Conservation (phyloP, 2,888 invertebrate genomes). For the Seira ritae region DNA sequence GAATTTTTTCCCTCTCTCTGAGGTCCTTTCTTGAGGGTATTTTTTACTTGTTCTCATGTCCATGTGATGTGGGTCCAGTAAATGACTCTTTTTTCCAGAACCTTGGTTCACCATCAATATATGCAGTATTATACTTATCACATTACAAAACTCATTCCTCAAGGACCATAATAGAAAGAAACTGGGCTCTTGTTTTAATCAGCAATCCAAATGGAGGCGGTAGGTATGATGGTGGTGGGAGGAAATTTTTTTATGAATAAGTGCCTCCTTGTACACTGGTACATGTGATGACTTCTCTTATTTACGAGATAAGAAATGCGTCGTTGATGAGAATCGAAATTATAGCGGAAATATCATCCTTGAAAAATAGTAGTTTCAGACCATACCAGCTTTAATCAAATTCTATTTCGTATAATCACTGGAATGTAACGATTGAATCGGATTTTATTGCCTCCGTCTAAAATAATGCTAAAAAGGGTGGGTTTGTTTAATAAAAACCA, state of each 20-base stretch:
- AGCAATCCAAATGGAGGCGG: slow-evolving; percentile 14
- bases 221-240: background rate
- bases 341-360: too few species aligned
- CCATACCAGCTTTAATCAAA: too few species aligned
- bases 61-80: slow-evolving; percentile 36
- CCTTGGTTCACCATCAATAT: slow-evolving; percentile 28
- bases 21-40: background rate
- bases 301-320: background rate
- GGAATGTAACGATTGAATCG: too few species aligned
- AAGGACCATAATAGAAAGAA: slow-evolving; percentile 18
- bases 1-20: background rate
- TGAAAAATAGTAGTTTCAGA: too few species aligned
- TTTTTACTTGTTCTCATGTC: slow-evolving; percentile 1
- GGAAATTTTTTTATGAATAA: slow-evolving; percentile 20
- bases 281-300: slow-evolving; percentile 9
- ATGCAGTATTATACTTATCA: slow-evolving; percentile 27
- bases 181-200: slow-evolving; percentile 33
- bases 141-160: background rate
- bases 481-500: too few species aligned
- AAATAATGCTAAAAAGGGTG: too few species aligned
- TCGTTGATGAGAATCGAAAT: background rate
- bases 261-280: slow-evolving; percentile 35
- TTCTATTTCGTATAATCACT: too few species aligned
- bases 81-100: slow-evolving; percentile 31
- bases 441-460: too few species aligned